Conservation (phyloP, 2,797 vertebrate genomes). For the Urocyon cinereoargenteus region DNA sequence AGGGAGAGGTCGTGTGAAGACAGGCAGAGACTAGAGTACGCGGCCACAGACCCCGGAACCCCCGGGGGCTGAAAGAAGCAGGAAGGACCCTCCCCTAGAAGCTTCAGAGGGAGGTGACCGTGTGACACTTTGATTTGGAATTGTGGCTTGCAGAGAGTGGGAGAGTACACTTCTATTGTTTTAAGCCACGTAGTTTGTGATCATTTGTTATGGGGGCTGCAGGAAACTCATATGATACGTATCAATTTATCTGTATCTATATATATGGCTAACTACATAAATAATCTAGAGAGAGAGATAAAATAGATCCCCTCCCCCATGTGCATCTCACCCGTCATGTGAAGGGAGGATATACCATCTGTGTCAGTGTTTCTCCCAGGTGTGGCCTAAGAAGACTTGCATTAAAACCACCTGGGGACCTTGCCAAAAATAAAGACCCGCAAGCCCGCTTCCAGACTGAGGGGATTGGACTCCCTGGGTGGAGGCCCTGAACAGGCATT, state of each 20-base stretch:
- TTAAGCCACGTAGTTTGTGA: not conserved
- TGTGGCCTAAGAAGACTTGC: not conserved
- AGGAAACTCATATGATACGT: not conserved
- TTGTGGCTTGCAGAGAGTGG: not conserved
- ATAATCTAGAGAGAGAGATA: fast-evolving
- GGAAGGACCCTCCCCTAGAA: not conserved
- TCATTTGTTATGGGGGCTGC: not conserved
- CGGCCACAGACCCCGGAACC: not conserved
- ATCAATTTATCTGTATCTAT: not conserved
- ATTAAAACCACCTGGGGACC: not conserved
- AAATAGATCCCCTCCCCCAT: not conserved
- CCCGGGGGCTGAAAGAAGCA: not conserved
- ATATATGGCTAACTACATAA: too few relatives aligned
- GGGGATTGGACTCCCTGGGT: not conserved
- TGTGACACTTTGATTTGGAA: not conserved
- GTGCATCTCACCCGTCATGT: fast-evolving
- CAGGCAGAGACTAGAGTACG: not conserved
- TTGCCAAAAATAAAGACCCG: too few relatives aligned
- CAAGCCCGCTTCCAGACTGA: not conserved
- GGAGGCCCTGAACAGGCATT: not conserved
- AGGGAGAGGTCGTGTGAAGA: not conserved
- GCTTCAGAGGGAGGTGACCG: not conserved
- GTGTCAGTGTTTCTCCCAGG: not conserved
- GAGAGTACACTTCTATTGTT: not conserved
- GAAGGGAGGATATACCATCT: not conserved